Evolutionary conservation across 2,797 vertebrate species (phyloP).

Genomic region (Halcyon chelicuti): DNA sequence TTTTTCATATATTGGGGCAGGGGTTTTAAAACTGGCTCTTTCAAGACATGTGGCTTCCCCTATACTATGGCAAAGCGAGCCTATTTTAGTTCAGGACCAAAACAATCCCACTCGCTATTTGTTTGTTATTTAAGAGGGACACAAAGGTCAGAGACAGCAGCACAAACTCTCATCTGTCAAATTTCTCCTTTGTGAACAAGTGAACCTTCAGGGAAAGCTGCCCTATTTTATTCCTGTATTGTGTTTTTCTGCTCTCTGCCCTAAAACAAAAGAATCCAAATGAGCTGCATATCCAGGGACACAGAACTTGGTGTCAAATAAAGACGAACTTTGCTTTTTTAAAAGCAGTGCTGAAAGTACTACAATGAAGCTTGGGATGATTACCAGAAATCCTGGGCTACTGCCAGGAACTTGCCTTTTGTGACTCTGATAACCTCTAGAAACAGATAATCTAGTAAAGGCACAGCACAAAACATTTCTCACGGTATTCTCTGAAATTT

Average conservation of each 20-base stretch:
- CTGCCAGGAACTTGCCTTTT: not conserved
- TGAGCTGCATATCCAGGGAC: not conserved
- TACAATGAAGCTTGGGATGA: not conserved
- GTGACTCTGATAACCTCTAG: not conserved
- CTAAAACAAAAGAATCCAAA: conserved; percentile 11
- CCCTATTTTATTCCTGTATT: not conserved
- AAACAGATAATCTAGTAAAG: not conserved
- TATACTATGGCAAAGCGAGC: not conserved
- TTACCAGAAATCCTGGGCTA: not conserved
- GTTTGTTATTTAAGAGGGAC: not conserved
- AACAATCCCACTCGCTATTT: not conserved
- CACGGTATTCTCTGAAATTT: not conserved
- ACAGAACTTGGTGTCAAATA: not conserved
- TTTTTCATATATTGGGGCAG: not conserved
- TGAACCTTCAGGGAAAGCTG: not conserved
- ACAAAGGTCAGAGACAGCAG: not conserved
- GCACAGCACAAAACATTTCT: not conserved
- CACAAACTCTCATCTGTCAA: not conserved
- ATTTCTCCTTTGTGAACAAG: not conserved
- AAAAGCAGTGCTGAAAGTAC: not conserved
- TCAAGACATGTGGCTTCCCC: not conserved
- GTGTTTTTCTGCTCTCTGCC: not conserved
- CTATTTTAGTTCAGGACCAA: not conserved
- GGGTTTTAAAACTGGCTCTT: not conserved
- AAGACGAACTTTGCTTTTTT: not conserved